A percentile compares a stretch with the other conserved stretches of the same genome.
phyloP scores from a whole-genome alignment of 2,888 invertebrate genomes.

The Zele albiditarsus region DNA sequence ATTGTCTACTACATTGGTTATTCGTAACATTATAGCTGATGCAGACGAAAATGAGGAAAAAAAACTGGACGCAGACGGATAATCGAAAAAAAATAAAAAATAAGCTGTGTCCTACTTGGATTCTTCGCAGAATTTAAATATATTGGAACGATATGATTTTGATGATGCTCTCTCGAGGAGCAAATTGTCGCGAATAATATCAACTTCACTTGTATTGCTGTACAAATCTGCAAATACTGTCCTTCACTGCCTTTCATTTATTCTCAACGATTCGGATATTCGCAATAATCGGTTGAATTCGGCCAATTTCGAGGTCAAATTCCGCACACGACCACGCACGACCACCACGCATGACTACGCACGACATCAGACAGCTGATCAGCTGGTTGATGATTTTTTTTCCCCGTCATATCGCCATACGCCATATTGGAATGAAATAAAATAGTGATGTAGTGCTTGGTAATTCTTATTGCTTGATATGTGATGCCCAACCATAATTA shows the following conservation, averaged over 20 bases:
- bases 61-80: not conserved
- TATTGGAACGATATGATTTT: not conserved
- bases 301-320: slow-evolving; percentile 11
- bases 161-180: not conserved
- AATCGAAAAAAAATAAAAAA: not conserved
- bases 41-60: not conserved
- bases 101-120: not conserved
- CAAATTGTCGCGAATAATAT: no score
- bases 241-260: not conserved
- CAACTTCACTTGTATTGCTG: not conserved
- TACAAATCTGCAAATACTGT: no score
- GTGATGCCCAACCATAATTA: no score
- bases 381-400: not conserved
- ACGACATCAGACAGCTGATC: not conserved
- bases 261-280: not conserved
- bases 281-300: not conserved
- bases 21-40: not conserved
- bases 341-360: not conserved
- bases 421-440: no score
- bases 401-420: not conserved
- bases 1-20: not conserved
- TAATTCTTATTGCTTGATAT: not conserved
- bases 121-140: not conserved
- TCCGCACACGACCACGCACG: not conserved
- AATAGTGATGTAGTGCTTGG: not conserved